phyloP scores from a whole-genome alignment of 2,888 invertebrate genomes.

The Taphrorychus bicolor region DNA sequence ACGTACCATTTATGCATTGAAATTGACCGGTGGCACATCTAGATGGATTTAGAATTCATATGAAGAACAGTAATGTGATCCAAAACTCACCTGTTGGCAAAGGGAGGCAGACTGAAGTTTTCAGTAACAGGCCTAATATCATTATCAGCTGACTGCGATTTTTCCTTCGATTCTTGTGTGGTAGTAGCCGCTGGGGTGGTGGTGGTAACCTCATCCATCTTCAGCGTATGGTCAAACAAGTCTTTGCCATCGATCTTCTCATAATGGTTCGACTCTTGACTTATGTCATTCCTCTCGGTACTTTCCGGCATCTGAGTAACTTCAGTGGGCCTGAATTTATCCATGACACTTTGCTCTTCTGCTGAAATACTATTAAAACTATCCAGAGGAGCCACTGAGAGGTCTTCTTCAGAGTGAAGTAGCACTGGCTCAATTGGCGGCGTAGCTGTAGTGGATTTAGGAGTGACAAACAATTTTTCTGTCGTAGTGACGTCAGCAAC shows the following conservation, averaged over 20 bases:
- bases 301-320: conserved; percentile 5
- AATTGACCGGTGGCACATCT: conserved; percentile 67
- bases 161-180: conserved; percentile 1
- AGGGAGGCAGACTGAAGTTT: conserved; percentile 53
- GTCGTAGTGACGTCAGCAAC: conserved; percentile 52
- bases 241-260: conserved; percentile 43
- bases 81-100: conserved; percentile 51
- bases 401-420: conserved; percentile 43
- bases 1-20: conserved; percentile 67
- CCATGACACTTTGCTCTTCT: conserved; percentile 51
- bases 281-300: conserved; percentile 25
- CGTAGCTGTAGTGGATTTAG: conserved; percentile 45
- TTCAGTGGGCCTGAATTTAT: conserved; percentile 45
- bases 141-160: conserved; percentile 9
- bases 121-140: conserved; percentile 54
- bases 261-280: conserved; percentile 33
- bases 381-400: conserved; percentile 49
- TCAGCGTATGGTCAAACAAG: conserved; percentile 33
- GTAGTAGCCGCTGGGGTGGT: not conserved
- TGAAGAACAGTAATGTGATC: too few relatives aligned
- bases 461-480: conserved; percentile 49
- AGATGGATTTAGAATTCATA: not conserved
- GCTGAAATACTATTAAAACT: conserved; percentile 27
- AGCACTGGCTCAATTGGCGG: conserved; percentile 11
- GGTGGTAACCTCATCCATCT: conserved; percentile 35